Conservation (phyloP, 2,797 vertebrate genomes). For the Acanthis flammea region DNA sequence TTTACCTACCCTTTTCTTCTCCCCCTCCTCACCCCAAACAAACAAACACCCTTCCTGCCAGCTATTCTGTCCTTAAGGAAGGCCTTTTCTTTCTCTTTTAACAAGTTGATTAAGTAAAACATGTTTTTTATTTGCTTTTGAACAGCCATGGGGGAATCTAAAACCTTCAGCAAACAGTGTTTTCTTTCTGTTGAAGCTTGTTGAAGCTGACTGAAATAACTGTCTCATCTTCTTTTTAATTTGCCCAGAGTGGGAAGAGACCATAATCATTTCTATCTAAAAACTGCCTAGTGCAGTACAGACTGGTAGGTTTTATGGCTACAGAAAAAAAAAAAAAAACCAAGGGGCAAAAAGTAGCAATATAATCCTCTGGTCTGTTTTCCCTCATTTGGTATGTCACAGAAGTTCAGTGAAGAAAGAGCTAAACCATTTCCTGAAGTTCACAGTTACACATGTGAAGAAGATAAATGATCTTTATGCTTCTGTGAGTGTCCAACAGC, state of each 20-base stretch:
- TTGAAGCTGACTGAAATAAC: neutral
- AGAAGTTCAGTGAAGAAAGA: neutral
- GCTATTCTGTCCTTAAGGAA: neutral
- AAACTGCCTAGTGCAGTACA: neutral
- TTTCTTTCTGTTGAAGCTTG: neutral
- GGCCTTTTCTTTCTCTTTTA: neutral
- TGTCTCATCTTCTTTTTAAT: neutral
- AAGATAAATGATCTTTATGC: neutral
- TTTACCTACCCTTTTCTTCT: neutral
- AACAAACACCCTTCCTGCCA: neutral
- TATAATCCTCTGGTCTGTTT: neutral
- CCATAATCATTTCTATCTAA: neutral
- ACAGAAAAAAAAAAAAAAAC: neutral
- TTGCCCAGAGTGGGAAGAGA: neutral
- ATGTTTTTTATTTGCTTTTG: neutral
- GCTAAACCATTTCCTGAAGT: neutral
- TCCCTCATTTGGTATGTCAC: neutral
- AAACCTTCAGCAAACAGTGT: neutral
- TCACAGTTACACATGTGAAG: neutral
- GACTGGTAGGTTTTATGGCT: neutral
- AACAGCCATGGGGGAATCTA: neutral
- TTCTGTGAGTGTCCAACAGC: neutral
- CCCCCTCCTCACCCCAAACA: neutral
- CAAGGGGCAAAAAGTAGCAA: neutral
- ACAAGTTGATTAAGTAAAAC: neutral